Base-by-base conservation (phyloP, 92 coral and sea anemone genomes). In the Micromussa lordhowensis region DNA sequence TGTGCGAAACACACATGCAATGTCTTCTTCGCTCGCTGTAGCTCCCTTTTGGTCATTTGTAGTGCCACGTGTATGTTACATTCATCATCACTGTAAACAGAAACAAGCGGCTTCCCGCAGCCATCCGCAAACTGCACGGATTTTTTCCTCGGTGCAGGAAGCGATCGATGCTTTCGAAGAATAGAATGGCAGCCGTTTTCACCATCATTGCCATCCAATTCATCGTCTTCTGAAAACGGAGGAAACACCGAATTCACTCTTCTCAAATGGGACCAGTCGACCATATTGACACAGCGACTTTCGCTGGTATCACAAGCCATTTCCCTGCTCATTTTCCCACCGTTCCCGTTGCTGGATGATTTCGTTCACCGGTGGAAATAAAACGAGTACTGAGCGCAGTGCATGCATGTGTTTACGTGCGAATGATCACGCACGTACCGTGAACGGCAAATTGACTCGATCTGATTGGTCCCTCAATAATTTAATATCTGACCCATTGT, bases 61-160 rank as follows among this genome's bases (percentile, higher is more conserved):
- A 98, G 55, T 19, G 99, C 96, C 38, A 96, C 94, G 82, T 98
- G 98, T 63, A 96, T 96, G 92, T 96, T 96, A 82, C 91, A 98
- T 38, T 96, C 98, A 75, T 97, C 95, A 59, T 95, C 98, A 83
- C 93, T 94, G 78, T 91, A 96, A 12, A 94, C 98, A 18, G 98
- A 96, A 4, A 97, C 99, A 35, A 97, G 88, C 34, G 98, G 96
- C 89, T 94, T 92, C 19, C 99, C 99, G 58, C 96, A 94, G 76
- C 97, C 97, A 85, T 97, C 99, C 18, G 99, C 98, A 82, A 97
- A 97, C 89, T 97, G 98, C 2, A 97, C 99, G 83, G 83, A 95
- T 83, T 97, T 97, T 51, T 93, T 90, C 78, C 94, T 73, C 53
- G 90, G 85, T 32, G 68, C 73, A 40, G 97, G 99, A 30, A 96